Conservation (phyloP, 2,888 invertebrate genomes). For the Hirudinaria manillensis region DNA sequence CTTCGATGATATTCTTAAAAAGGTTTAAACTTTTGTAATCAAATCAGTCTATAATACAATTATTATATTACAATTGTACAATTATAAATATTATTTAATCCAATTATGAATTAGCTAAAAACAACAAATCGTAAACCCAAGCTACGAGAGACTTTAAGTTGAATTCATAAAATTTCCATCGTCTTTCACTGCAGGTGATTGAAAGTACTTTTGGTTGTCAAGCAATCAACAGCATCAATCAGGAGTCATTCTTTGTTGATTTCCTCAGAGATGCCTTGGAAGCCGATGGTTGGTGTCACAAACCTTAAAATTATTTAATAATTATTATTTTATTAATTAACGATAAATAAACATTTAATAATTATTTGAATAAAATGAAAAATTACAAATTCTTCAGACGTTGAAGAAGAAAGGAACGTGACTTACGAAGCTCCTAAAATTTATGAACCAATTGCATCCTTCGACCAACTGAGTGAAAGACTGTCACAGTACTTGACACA, state of each 20-base stretch:
- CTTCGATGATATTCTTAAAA: conserved; percentile 71
- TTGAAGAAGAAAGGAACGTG: neutral
- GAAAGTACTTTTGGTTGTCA: conserved; percentile 64
- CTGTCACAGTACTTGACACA: conserved; percentile 48
- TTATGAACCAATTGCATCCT: conserved; percentile 73
- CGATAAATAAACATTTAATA: neutral
- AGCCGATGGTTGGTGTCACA: conserved; percentile 65
- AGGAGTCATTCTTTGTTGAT: conserved; percentile 84
- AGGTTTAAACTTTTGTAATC: conserved; percentile 37
- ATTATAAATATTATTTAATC: too few relatives aligned
- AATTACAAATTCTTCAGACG: neutral
- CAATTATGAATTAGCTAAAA: too few relatives aligned
- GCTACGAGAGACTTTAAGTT: too few relatives aligned
- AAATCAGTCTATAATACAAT: too few relatives aligned
- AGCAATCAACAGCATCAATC: conserved; percentile 63
- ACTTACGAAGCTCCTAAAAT: conserved; percentile 61
- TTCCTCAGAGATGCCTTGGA: conserved; percentile 96
- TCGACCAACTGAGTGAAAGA: conserved; percentile 64
- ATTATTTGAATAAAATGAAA: neutral
- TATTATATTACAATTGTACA: too few relatives aligned
- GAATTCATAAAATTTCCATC: too few relatives aligned
- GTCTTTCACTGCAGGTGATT: conserved; percentile 53
- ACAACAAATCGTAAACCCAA: too few relatives aligned
- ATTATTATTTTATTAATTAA: conserved; percentile 4
- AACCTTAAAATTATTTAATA: neutral